phyloP scores from a whole-genome alignment of 2,888 invertebrate genomes.

The Pseudococcus viburni region DNA sequence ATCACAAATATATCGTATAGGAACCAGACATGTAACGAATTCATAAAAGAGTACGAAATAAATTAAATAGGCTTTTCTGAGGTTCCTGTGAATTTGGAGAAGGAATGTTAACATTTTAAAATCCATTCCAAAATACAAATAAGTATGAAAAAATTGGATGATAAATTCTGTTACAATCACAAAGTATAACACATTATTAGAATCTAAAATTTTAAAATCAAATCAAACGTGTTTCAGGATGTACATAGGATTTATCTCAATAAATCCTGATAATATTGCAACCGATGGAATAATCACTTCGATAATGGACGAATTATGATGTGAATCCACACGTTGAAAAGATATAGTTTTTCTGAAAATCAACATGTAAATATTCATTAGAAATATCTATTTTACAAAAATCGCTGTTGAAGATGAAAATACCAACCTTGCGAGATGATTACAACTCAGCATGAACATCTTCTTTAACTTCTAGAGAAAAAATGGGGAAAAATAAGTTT shows the following conservation, averaged over 20 bases:
- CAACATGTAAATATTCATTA: background rate
- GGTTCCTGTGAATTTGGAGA: slow-evolving; percentile 4
- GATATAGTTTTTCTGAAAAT: background rate
- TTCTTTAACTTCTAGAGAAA: slow-evolving; percentile 8
- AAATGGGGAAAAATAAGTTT: background rate
- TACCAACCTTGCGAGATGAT: background rate
- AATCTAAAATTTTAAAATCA: background rate
- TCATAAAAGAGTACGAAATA: background rate
- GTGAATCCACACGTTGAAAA: background rate
- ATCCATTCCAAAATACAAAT: background rate
- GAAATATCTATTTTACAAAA: background rate
- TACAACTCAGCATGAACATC: slow-evolving; percentile 58
- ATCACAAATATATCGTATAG: slow-evolving; percentile 40
- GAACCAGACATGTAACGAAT: background rate
- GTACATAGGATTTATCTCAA: slow-evolving; percentile 60
- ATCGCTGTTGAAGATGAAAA: background rate
- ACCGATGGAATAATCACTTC: slow-evolving; percentile 48
- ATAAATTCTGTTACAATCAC: background rate
- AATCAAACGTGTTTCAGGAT: slow-evolving; percentile 44
- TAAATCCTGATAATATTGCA: slow-evolving; percentile 58
- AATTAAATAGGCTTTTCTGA: background rate
- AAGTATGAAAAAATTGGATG: background rate
- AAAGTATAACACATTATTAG: background rate
- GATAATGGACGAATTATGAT: slow-evolving; percentile 48
- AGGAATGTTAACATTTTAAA: background rate